phyloP scores from a whole-genome alignment of 1,140 invertebrate genomes.

The Octopus bimaculoides region DNA sequence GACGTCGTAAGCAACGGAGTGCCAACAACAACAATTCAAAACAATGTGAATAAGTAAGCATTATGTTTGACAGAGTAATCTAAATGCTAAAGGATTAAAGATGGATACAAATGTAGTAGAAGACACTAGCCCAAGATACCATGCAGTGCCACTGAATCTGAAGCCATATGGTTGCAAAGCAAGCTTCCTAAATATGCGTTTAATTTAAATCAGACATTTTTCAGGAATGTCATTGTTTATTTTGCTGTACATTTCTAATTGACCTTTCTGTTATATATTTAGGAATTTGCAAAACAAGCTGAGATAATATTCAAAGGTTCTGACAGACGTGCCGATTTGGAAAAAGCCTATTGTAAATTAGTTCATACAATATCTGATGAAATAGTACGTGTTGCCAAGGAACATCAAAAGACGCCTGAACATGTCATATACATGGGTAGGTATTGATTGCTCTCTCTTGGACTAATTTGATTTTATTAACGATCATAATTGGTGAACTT shows the following conservation, averaged over 20 bases:
- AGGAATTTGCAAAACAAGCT: conserved; percentile 82
- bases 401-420: conserved; percentile 89
- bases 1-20: too few species aligned
- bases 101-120: too few species aligned
- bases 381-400: conserved; percentile 75
- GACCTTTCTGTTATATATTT: conserved; percentile 19
- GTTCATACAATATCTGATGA: conserved; percentile 83
- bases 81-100: too few species aligned
- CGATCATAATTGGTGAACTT: too few species aligned
- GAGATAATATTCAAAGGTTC: conserved; percentile 85
- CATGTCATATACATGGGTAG: conserved; percentile 91
- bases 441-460: conserved; percentile 9
- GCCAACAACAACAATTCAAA: too few species aligned
- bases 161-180: too few species aligned
- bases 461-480: too few species aligned
- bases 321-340: conserved; percentile 87
- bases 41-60: too few species aligned
- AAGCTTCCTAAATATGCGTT: too few species aligned
- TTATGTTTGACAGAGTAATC: too few species aligned
- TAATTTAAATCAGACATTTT: not conserved
- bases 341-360: conserved; percentile 90
- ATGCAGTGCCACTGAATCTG: too few species aligned
- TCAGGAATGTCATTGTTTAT: not conserved
- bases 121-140: too few species aligned
- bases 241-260: not conserved